phyloP scores from a whole-genome alignment of 2,888 invertebrate species.

The Oscheius sp. region DNA sequence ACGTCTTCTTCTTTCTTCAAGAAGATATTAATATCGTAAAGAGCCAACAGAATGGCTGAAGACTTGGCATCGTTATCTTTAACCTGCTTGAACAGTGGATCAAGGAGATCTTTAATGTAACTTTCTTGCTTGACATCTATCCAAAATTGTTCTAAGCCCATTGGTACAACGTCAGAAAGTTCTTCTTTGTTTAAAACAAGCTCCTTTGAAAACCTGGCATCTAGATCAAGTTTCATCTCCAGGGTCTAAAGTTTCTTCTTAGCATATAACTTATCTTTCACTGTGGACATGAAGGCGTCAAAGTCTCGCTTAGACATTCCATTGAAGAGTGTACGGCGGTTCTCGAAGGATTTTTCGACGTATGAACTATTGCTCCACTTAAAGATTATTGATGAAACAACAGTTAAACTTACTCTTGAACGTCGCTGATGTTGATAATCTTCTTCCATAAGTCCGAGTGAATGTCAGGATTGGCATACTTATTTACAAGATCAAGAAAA shows the following conservation, averaged over 20 bases:
- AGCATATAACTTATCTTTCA: not conserved
- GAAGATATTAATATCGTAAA: conserved; percentile 1
- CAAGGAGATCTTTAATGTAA: not conserved
- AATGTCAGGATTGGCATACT: not conserved
- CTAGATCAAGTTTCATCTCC: not conserved
- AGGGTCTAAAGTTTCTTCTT: not conserved
- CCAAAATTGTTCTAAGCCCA: not conserved
- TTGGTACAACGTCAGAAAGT: not conserved
- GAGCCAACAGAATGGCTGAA: not conserved
- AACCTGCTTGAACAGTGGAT: not conserved
- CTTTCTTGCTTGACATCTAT: not conserved
- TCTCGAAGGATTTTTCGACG: not conserved
- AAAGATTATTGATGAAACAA: not conserved
- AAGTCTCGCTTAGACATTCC: not conserved
- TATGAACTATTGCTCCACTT: not conserved
- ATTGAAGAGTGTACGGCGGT: not conserved
- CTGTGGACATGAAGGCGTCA: not conserved
- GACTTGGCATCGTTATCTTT: not conserved
- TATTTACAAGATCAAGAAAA: not conserved
- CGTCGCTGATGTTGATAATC: not conserved
- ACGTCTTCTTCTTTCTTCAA: not conserved
- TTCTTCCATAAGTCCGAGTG: not conserved
- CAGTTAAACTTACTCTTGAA: not conserved
- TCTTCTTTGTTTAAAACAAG: not conserved
- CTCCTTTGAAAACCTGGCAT: not conserved